Percentiles rank a stretch among this genome's conserved stretches.
phyloP scores from a whole-genome alignment of 2,888 invertebrate genomes.

The Oligia fasciuncula region DNA sequence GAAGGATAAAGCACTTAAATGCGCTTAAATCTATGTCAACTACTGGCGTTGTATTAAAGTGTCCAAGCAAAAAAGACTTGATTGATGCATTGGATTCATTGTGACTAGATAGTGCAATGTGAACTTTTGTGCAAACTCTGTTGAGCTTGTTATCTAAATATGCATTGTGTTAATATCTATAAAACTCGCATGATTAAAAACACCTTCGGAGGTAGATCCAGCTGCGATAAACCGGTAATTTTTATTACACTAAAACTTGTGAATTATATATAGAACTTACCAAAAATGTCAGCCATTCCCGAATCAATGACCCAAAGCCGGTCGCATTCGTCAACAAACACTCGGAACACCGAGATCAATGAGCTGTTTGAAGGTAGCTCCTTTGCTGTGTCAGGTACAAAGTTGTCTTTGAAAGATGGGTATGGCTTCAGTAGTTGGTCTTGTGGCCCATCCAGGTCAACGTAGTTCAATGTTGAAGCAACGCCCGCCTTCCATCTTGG shows the following conservation, averaged over 20 bases:
- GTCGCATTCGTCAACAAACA: slow-evolving; percentile 93
- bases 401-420: slow-evolving; percentile 94
- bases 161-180: slow-evolving; percentile 8
- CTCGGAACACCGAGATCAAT: slow-evolving; percentile 93
- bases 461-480: slow-evolving; percentile 92
- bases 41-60: slow-evolving; percentile 13
- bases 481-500: slow-evolving; percentile 93
- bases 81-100: slow-evolving; percentile 8
- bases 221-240: slow-evolving; percentile 7
- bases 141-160: background rate
- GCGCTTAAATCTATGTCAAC: slow-evolving; percentile 16
- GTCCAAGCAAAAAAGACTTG: slow-evolving; percentile 24
- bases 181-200: slow-evolving; percentile 15
- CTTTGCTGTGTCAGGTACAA: slow-evolving; percentile 90
- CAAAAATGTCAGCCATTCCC: slow-evolving; percentile 93
- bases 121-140: slow-evolving; percentile 8
- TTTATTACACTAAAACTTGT: background rate
- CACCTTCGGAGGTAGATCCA: background rate
- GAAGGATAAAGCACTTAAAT: background rate
- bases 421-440: slow-evolving; percentile 94
- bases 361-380: slow-evolving; percentile 89
- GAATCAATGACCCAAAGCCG: slow-evolving; percentile 96
- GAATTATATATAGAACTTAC: slow-evolving; percentile 75
- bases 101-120: slow-evolving; percentile 3
- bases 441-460: slow-evolving; percentile 91